Evolutionary conservation across 2,113 vertebrate species (phyloP), one percentile per base, ranked within the genome.

Genomic region (Pyrgilauda ruficollis): DNA sequence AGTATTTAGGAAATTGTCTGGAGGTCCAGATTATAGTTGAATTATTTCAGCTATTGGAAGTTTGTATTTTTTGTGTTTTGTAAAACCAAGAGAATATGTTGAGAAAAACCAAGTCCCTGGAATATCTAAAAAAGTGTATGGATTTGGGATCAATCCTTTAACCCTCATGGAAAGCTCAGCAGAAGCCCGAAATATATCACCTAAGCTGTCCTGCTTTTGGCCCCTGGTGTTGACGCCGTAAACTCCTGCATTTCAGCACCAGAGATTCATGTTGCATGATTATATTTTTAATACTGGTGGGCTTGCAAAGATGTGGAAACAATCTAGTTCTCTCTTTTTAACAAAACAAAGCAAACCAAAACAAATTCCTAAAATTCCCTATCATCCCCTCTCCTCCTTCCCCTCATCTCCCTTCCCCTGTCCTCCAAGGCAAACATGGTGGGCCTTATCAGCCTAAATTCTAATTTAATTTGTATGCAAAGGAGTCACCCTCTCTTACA

Each of bases 401-500:
- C 9, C 1, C 2, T 73, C 1, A 1, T 18, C 15, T 84, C 8
- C 22, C 15, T 27, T 75, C 5, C 15, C 15, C 26, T 35, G 2
- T 46, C 14, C 8, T 52, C 7, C 11, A 52, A 22, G 35, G 31
- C 78, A 89, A 84, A 59, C 6, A 23, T 0, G 0, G 4, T 44
- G 10, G 17, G 9, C 27, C 52, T 64, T 19, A 62, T 72, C 46
- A 78, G 23, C 17, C 5, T 12, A 69, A 94, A 53, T 52, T 23
- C 24, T 75, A 44, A 84, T 81, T 84, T 84, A 9, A 17, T 72
- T 33, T 87, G 13, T 69, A 35, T 24, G 7, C 18, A 69, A 82
- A 46, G 1, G 26, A 93, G 35, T 84, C 61, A 72, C 3, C 2
- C 19, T 84, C 20, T 18, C 3, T 84, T 86, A 81, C 12, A 12